phyloP scores from a whole-genome alignment of 2,797 vertebrate genomes.

The Chanos chanos region DNA sequence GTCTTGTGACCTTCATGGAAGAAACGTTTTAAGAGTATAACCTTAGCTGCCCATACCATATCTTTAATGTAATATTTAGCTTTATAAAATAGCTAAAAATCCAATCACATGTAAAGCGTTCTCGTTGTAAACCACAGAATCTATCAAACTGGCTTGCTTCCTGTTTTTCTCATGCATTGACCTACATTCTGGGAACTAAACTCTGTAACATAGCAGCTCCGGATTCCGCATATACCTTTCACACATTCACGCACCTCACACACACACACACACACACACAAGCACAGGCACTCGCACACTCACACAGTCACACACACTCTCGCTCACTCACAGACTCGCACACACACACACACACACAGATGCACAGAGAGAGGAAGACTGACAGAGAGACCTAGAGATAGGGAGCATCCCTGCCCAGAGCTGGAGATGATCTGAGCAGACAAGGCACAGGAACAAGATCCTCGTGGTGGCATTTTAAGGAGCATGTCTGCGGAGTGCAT shows the following conservation, averaged over 20 bases:
- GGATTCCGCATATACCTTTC: conserved; percentile 13
- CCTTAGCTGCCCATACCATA: too few relatives aligned
- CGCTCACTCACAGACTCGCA: conserved; percentile 20
- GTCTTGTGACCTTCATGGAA: too few relatives aligned
- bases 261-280: background rate
- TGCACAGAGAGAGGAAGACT: conserved; percentile 37
- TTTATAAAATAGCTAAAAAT: too few relatives aligned
- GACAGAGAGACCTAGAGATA: conserved; percentile 9
- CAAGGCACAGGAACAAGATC: conserved; percentile 65
- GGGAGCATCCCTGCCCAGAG: conserved; percentile 51
- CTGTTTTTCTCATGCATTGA: conserved; percentile 27
- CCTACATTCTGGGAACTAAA: too few relatives aligned
- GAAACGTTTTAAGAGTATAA: too few relatives aligned
- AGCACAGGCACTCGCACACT: conserved; percentile 19
- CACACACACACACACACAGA: conserved; percentile 37
- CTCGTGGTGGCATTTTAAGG: conserved; percentile 64
- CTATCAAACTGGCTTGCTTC: conserved; percentile 5
- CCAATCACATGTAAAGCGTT: conserved; percentile 18
- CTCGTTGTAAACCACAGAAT: conserved; percentile 30
- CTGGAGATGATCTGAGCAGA: conserved; percentile 68
- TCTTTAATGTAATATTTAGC: too few relatives aligned
- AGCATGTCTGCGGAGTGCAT: conserved; percentile 55
- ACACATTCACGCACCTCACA: conserved; percentile 6
- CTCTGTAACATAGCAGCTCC: too few relatives aligned
- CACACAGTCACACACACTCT: conserved; percentile 35